Conservation (phyloP, 2,888 invertebrate species). For the Aethes cnicana region DNA sequence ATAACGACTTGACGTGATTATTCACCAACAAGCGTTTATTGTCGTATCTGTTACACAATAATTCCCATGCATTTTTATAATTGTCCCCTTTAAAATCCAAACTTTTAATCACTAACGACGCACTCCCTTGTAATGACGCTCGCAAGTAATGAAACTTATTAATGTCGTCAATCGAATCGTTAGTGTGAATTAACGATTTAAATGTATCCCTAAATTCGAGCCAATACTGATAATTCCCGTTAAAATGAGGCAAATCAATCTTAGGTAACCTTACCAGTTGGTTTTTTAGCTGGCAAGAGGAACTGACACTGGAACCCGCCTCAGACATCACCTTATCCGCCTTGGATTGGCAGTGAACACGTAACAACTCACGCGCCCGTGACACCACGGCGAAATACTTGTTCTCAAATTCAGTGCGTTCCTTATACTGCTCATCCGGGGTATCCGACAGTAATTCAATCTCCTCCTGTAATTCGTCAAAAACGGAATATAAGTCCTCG, state of each 20-base stretch:
- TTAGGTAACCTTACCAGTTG: background rate
- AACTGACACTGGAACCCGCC: background rate
- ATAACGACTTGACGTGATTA: too few relatives aligned
- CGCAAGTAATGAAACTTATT: constrained; percentile 9
- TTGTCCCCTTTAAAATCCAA: too few relatives aligned
- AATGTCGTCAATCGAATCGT: background rate
- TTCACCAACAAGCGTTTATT: too few relatives aligned
- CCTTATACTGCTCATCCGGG: too few relatives aligned
- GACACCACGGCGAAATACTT: background rate
- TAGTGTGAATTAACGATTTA: background rate
- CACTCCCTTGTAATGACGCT: constrained; percentile 1
- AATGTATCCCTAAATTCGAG: constrained; percentile 3
- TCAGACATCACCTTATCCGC: background rate
- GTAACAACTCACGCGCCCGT: background rate
- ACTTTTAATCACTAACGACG: background rate
- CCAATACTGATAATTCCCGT: too few relatives aligned
- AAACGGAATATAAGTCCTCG: background rate
- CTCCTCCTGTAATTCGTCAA: constrained; percentile 1
- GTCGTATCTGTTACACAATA: too few relatives aligned
- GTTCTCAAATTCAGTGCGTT: background rate
- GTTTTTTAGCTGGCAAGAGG: background rate
- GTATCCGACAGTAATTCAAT: background rate
- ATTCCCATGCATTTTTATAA: too few relatives aligned
- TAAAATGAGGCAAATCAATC: too few relatives aligned
- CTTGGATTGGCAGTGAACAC: background rate